A percentile compares a stretch with the other conserved stretches of the same genome.
phyloP scores from a whole-genome alignment of 2,113 vertebrate species.

The Progne subis region DNA sequence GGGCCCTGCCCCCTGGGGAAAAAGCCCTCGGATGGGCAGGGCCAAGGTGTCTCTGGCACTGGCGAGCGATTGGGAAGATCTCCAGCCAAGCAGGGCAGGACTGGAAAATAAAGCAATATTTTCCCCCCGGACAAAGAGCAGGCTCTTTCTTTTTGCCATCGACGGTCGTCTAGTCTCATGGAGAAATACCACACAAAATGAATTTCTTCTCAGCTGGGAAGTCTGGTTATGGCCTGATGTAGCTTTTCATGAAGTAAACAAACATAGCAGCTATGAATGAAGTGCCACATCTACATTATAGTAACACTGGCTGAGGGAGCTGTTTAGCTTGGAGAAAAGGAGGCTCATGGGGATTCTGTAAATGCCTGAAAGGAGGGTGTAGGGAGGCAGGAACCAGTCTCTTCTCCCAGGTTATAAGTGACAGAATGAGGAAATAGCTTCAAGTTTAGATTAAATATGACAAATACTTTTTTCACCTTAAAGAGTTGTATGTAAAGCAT shows the following conservation, averaged over 20 bases:
- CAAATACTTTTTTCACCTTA: background rate
- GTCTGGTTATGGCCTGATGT: accelerated
- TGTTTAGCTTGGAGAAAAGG: background rate
- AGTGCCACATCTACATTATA: background rate
- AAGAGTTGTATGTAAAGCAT: background rate
- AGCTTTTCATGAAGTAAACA: background rate
- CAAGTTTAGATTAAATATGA: background rate
- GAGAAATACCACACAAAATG: no score
- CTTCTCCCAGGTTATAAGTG: background rate
- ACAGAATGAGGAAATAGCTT: background rate
- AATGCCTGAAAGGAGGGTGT: background rate
- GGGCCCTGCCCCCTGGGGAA: no score
- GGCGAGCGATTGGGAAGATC: no score
- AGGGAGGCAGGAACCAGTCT: background rate
- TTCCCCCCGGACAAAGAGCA: no score
- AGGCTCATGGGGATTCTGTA: background rate
- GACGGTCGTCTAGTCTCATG: no score
- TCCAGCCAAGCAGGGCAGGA: no score
- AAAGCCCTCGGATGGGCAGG: no score
- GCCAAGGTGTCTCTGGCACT: no score
- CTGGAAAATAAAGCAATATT: no score
- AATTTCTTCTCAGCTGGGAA: background rate
- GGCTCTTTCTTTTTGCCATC: no score
- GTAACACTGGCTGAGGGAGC: background rate
- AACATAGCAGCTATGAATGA: background rate